Base-by-base conservation (phyloP, 2,797 vertebrate genomes). In the Rhyacichthys aspro region DNA sequence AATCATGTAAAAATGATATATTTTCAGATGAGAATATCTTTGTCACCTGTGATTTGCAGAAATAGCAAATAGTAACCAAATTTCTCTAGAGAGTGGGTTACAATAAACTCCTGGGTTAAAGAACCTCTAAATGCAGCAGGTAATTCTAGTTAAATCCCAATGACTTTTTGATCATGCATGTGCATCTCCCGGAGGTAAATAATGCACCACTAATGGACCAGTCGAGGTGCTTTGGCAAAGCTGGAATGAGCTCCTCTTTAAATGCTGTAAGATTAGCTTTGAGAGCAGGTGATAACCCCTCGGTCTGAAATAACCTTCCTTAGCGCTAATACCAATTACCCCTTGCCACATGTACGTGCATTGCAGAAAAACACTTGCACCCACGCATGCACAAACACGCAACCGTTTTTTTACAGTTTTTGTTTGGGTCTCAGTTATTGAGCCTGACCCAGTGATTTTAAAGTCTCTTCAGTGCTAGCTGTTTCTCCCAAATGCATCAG, bases 281-380 rank as follows among this genome's bases (percentile, higher is more conserved):
- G 63, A 65, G 67, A 59, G 49, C 67, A 82, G 81, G 78, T 76
- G 69, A 83, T 86, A 83, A 87, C 86, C 89, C 72, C 76, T 58
- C 72, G 59, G 72, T 86, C 78, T 83, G 69, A 78, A 59, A 61
- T 48, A 37, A 54, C 71, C 77, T 76, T 75, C 79, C 63, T 82
- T 50, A 63, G 65, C 44, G 41, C 67, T 87, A 81, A 85, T 81
- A 75, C 81, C 85, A 87, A 81, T 89, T 88, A 90, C 78, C 65
- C 71, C 59, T 48, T 18, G 64, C 68, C 67, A 76, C 72, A 56
- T 72, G 60, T 69, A 17, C 65, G 70, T 59, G 67, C 54, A 63
- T 44, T 23, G 23, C 16, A 50, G 71, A 50, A 59, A 76, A 28
- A 72, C 3, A 14, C 69, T 73, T 44, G 59, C 55, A 78, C 59